Evolutionary conservation across 2,797 vertebrate genomes (phyloP), one percentile per base, ranked within the genome.

Genomic region (Huso huso): DNA sequence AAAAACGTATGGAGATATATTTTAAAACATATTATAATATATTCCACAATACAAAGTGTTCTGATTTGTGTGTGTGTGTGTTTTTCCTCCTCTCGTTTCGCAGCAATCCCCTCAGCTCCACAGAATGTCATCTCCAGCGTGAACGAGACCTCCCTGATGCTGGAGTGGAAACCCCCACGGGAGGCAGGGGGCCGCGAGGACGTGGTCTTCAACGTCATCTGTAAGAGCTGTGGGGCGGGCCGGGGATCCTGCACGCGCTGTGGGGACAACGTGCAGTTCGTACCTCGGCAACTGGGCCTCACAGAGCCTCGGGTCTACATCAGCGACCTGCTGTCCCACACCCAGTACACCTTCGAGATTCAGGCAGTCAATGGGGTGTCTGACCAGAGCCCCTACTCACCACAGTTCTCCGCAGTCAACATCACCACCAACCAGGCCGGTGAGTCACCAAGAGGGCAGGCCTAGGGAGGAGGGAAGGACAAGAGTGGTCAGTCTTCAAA

Each of bases 341-440:
- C 95, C 0, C 94, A 93, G 75, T 98, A 98, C 86, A 96, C 95
- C 75, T 98, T 98, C 0, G 94, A 97, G 84, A 92, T 98, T 77
- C 94, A 98, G 76, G 94, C 95, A 0, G 94, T 97, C 48, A 98
- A 95, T 0, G 96, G 95, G 0, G 96, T 98, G 68, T 97, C 95
- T 0, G 94, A 98, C 83, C 95, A 96, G 86, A 97, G 93, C 71
- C 93, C 91, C 3, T 94, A 93, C 77, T 94, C 95, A 0, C 95
- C 96, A 0, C 93, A 94, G 70, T 93, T 92, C 2, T 78, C 93
- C 0, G 89, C 94, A 0, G 94, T 98, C 72, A 98, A 98, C 79
- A 97, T 98, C 85, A 98, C 96, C 81, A 98, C 96, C 78, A 98
- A 98, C 85, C 96, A 98, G 77, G 96, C 96, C 0, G 95, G 96